Base-by-base conservation (phyloP, 2,888 invertebrate genomes). In the Erpobdella octoculata region DNA sequence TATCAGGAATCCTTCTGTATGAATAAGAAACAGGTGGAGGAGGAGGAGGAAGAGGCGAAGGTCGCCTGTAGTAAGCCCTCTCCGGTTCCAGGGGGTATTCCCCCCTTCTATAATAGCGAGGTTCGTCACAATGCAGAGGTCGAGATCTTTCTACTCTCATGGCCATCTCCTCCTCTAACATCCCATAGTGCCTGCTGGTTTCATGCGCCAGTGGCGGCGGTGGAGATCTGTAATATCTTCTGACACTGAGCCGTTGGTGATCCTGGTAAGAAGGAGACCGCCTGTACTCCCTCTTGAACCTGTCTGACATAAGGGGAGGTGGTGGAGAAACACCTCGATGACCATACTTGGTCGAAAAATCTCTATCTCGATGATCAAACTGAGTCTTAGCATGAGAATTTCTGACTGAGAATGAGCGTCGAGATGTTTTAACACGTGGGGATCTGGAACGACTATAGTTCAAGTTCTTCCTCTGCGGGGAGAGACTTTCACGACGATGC, bases 21-120 rank as follows among this genome's bases (percentile, higher is more conserved):
- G 67, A 31, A 41, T 38, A 46, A 6, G 21, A 25, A 2, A 31
- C 9, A 37, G 37, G 46, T n/a, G 67, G 41, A 28, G 67, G 67
- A 28, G 41, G 41, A 36, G 18, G 21, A 37, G 12, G 37, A 6
- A 25, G 21, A 37, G 37, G 36, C 2, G 41, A 33, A 25, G 67
- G 67, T 38, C 67, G 38, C n/a, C 67, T 38, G 31, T 67, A 67
- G n/a, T 67, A 67, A 28, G 21, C 21, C 31, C 46, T 41, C 2
- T 33, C 25, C n/a, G 35, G 28, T 8, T 67, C 33, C 18, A 31
- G 5, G 31, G 21, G 25, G 28, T 67, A 67, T 25, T 41, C 21
- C 1, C 31, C 15, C 5, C 67, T 15, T 37, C 41, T 67, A 46
- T 67, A 67, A 33, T 67, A 67, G 46, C 21, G 18, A n/a, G 67